phyloP scores from a whole-genome alignment of 2,888 invertebrate genomes.

The Thelaira solivaga region DNA sequence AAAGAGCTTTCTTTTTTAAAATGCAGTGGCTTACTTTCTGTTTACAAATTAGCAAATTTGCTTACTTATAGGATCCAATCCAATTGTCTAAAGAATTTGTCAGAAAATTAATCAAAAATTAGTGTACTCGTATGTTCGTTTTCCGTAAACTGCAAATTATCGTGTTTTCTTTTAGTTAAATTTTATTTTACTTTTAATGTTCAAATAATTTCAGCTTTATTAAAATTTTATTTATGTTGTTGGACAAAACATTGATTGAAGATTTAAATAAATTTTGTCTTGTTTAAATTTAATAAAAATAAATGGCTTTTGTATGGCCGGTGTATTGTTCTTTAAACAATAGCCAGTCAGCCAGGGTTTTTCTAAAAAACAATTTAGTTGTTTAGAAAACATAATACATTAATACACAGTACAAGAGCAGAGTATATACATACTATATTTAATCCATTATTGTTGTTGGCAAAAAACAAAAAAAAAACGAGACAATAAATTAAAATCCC shows the following conservation, averaged over 20 bases:
- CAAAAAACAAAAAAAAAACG: slow-evolving; percentile 15
- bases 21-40: no score
- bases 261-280: background rate
- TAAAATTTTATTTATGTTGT: background rate
- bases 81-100: no score
- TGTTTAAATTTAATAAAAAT: slow-evolving; percentile 6
- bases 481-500: slow-evolving; percentile 52
- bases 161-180: no score
- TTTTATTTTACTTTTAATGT: background rate
- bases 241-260: slow-evolving; percentile 1
- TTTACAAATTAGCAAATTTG: no score
- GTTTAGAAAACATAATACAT: no score
- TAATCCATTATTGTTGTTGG: slow-evolving; percentile 46
- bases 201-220: background rate
- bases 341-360: slow-evolving; percentile 3
- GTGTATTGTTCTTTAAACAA: slow-evolving; percentile 42
- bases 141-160: no score
- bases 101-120: no score
- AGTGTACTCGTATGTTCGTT: no score
- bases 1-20: no score
- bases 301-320: slow-evolving; percentile 37
- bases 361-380: slow-evolving; percentile 20
- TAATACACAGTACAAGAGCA: no score
- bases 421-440: no score
- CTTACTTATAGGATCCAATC: no score